phyloP scores from a whole-genome alignment of 2,797 vertebrate species.

The Rhinogobio ventralis region DNA sequence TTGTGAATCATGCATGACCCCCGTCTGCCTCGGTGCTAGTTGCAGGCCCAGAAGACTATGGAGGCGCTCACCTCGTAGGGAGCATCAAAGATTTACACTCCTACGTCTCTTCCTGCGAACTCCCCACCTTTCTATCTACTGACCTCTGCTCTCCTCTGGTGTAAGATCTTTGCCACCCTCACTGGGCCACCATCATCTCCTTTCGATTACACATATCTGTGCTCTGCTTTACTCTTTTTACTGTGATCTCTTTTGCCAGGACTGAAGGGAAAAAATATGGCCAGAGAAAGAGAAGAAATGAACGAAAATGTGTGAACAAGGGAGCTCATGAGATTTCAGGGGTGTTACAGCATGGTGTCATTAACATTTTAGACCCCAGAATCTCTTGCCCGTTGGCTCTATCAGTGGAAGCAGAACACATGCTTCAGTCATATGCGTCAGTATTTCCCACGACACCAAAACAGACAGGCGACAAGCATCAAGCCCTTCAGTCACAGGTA shows the following conservation, averaged over 20 bases:
- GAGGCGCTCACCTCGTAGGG: constrained; percentile 60
- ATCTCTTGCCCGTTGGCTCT: constrained; percentile 41
- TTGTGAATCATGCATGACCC: constrained; percentile 84
- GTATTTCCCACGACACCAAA: constrained; percentile 30
- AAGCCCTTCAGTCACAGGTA: constrained; percentile 37
- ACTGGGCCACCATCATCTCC: constrained; percentile 23
- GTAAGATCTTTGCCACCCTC: constrained; percentile 44
- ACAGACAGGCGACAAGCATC: constrained; percentile 48
- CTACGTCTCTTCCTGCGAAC: constrained; percentile 44
- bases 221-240: constrained; percentile 24
- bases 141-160: constrained; percentile 43
- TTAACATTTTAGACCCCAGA: constrained; percentile 64
- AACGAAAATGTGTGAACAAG: constrained; percentile 24
- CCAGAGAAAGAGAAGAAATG: constrained; percentile 33
- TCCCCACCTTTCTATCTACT: constrained; percentile 36
- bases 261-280: constrained; percentile 19
- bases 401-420: constrained; percentile 49
- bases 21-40: constrained; percentile 65
- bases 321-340: constrained; percentile 57
- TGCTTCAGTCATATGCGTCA: constrained; percentile 49
- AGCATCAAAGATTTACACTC: constrained; percentile 81
- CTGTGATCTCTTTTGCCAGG: background rate
- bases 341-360: constrained; percentile 58
- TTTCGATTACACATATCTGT: constrained; percentile 7
- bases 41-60: constrained; percentile 44